Evolutionary conservation across 2,888 invertebrate species (phyloP).

Genomic region (Spodoptera littoralis): DNA sequence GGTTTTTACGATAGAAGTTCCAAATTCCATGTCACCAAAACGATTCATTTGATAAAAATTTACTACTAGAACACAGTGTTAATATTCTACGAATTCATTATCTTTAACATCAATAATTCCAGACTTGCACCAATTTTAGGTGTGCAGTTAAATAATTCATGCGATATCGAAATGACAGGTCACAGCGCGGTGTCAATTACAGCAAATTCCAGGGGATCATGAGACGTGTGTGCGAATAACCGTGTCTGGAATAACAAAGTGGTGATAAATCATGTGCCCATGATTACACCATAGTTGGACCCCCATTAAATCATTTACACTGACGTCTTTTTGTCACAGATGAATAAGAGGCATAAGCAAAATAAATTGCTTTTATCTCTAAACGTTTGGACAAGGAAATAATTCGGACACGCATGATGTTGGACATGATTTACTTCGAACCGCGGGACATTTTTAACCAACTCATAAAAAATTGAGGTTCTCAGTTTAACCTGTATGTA

Average conservation of each 20-base stretch:
- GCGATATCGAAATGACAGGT: conserved; percentile 47
- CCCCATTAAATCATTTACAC: conserved; percentile 62
- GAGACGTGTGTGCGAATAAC: conserved; percentile 56
- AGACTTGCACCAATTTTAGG: no score
- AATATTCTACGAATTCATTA: no score
- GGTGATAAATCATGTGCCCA: conserved; percentile 55
- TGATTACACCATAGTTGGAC: conserved; percentile 51
- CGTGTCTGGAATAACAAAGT: conserved; percentile 63
- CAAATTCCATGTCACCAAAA: no score
- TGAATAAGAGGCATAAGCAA: conserved; percentile 14
- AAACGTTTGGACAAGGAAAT: neutral
- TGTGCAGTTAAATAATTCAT: conserved; percentile 10
- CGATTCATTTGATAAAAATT: no score
- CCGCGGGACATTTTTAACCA: no score
- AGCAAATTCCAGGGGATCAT: conserved; percentile 44
- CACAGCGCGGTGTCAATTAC: conserved; percentile 58
- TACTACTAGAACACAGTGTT: no score
- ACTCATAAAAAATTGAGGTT: no score
- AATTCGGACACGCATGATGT: no score
- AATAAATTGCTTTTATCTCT: conserved; percentile 16
- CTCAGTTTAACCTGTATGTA: no score
- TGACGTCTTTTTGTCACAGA: conserved; percentile 36
- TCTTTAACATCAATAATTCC: no score
- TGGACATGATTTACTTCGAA: no score
- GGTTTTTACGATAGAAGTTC: no score